These are phyloP conservation scores for Spondyliosoma cantharus DNA, from an alignment of 2,797 vertebrate species.

Conservation along the genomic window DNA sequence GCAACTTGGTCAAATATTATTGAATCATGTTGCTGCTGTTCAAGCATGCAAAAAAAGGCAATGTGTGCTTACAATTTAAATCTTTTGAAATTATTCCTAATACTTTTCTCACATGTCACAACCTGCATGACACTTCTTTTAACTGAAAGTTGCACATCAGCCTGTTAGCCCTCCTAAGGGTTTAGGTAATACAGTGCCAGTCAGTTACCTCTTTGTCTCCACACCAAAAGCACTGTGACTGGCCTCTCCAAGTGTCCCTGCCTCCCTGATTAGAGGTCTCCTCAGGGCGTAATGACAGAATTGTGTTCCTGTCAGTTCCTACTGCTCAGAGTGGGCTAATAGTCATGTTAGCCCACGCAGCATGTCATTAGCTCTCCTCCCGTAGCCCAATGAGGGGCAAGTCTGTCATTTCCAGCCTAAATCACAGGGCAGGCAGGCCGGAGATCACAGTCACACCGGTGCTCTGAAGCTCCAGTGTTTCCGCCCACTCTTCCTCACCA, in stretches of 20 bases:
- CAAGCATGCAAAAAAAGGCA: neutral
- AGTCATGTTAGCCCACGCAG: slow-evolving; percentile 82
- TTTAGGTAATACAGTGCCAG: slow-evolving; percentile 7
- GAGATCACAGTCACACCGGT: slow-evolving; percentile 72
- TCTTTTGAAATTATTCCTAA: neutral
- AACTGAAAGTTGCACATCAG: neutral
- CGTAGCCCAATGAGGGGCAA: slow-evolving; percentile 75
- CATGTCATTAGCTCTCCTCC: slow-evolving; percentile 83
- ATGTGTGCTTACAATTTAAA: neutral
- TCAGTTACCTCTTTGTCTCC: slow-evolving; percentile 46
- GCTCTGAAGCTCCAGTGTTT: slow-evolving; percentile 63
- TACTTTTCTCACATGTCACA: neutral
- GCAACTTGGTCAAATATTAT: neutral
- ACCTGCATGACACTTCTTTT: neutral
- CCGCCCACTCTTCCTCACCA: slow-evolving; percentile 58
- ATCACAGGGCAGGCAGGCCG: slow-evolving; percentile 79
- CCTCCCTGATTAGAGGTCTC: slow-evolving; percentile 85
- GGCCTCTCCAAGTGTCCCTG: slow-evolving; percentile 60
- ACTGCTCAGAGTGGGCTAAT: slow-evolving; percentile 82
- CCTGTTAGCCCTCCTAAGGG: neutral
- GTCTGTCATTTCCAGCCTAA: slow-evolving; percentile 84
- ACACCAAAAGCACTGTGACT: slow-evolving; percentile 31
- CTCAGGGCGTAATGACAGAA: slow-evolving; percentile 83
- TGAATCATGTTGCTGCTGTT: neutral
- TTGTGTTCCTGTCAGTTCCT: slow-evolving; percentile 82